phyloP scores from a whole-genome alignment of 1,140 invertebrate species.

The Hyles euphorbiae region DNA sequence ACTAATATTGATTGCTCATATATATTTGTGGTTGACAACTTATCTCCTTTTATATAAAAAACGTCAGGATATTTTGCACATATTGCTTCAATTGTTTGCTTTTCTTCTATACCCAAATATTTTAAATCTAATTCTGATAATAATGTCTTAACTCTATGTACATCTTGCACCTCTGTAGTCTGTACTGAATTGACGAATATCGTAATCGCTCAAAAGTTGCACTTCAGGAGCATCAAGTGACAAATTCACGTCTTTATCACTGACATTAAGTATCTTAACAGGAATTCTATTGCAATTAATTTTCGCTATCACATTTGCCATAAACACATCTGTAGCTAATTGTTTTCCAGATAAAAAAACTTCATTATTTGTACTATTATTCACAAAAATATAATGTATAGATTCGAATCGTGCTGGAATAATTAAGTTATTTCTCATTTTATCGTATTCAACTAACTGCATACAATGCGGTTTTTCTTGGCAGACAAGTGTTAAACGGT shows the following conservation, averaged over 20 bases:
- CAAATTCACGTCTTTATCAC: constrained; percentile 8
- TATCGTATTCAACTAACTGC: too few relatives aligned
- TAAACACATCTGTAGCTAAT: constrained; percentile 12
- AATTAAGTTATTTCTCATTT: too few relatives aligned
- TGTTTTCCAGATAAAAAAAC: constrained; percentile 9
- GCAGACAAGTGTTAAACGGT: too few relatives aligned
- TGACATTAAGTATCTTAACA: constrained; percentile 18
- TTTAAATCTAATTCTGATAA: neutral
- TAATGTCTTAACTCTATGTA: constrained; percentile 6
- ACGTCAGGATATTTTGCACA: constrained; percentile 3
- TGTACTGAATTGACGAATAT: constrained; percentile 14
- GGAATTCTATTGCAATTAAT: constrained; percentile 14
- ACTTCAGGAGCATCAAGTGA: constrained; percentile 2
- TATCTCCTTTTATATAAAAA: constrained; percentile 1
- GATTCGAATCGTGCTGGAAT: constrained; percentile 14
- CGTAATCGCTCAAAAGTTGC: constrained; percentile 10
- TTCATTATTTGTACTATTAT: constrained; percentile 7
- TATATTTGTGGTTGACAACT: neutral
- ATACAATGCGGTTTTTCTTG: too few relatives aligned
- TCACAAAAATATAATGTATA: constrained; percentile 7
- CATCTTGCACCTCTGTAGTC: too few relatives aligned
- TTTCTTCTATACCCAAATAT: neutral
- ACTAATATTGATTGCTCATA: neutral
- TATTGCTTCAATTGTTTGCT: neutral
- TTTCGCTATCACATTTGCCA: constrained; percentile 10